These are phyloP conservation scores for Siniperca scherzeri DNA, from an alignment of 2,797 vertebrate genomes.

Conservation along the genomic window DNA sequence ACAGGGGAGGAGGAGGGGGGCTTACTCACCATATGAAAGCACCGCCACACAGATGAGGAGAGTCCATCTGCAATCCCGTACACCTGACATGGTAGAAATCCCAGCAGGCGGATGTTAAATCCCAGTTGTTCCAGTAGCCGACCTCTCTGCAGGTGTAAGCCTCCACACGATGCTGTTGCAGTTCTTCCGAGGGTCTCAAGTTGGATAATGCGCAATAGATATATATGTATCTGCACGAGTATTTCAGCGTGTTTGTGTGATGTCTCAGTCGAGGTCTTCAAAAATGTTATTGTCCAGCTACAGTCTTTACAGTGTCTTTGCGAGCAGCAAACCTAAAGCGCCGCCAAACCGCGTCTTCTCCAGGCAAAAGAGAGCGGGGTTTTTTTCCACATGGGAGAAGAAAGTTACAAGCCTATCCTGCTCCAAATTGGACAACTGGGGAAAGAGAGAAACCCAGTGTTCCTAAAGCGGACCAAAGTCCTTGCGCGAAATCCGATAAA, in stretches of 20 bases:
- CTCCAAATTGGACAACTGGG: slow-evolving; percentile 24
- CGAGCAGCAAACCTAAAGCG: slow-evolving; percentile 19
- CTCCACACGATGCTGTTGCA: slow-evolving; percentile 52
- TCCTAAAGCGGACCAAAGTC: slow-evolving; percentile 28
- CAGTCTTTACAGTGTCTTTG: slow-evolving; percentile 10
- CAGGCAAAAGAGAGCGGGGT: neutral
- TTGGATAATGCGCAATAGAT: slow-evolving; percentile 58
- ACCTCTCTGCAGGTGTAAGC: slow-evolving; percentile 55
- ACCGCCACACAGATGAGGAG: slow-evolving; percentile 78
- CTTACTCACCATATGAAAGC: slow-evolving; percentile 82
- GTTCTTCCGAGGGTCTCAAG: slow-evolving; percentile 60
- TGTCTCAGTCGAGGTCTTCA: slow-evolving; percentile 40
- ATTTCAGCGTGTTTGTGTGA: slow-evolving; percentile 7
- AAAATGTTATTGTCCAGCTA: slow-evolving; percentile 25
- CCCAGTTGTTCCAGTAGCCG: slow-evolving; percentile 71
- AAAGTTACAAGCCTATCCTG: slow-evolving; percentile 78
- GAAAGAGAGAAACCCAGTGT: neutral
- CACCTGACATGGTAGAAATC: slow-evolving; percentile 84
- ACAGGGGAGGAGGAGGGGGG: no score
- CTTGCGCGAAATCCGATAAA: slow-evolving; percentile 24
- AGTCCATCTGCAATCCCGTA: slow-evolving; percentile 78
- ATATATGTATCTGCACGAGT: slow-evolving; percentile 12
- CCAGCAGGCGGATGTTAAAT: slow-evolving; percentile 74
- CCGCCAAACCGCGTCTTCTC: slow-evolving; percentile 42
- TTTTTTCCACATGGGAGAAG: slow-evolving; percentile 24